phyloP scores from a whole-genome alignment of 2,888 invertebrate genomes.

The Caenorhabditis sp. region DNA sequence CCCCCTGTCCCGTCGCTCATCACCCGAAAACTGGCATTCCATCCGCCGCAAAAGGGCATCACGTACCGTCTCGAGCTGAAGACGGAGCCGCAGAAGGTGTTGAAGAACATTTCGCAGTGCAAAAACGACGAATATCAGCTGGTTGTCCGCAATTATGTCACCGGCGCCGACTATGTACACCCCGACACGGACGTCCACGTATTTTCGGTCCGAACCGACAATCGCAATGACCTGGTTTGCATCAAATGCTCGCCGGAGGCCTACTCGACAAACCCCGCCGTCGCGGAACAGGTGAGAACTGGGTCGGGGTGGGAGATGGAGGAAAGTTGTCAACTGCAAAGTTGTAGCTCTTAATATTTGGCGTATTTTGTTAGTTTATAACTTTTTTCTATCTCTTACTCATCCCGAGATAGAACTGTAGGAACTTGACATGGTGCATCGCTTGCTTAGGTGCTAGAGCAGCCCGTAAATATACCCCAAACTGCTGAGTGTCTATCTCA shows the following conservation, averaged over 20 bases:
- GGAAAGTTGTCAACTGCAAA: too few species aligned
- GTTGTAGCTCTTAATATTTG: background rate
- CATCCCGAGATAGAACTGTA: too few species aligned
- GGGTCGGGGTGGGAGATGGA: background rate
- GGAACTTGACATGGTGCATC: too few species aligned
- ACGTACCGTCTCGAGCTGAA: conserved; percentile 55
- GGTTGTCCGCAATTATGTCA: conserved; percentile 41
- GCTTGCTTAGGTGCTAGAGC: too few species aligned
- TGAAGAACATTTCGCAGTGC: conserved; percentile 41
- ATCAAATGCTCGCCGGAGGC: conserved; percentile 39
- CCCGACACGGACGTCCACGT: conserved; percentile 43
- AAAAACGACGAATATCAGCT: conserved; percentile 44
- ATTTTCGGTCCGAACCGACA: conserved; percentile 45
- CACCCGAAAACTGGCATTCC: conserved; percentile 77
- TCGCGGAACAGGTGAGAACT: conserved; percentile 35
- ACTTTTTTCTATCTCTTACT: too few species aligned
- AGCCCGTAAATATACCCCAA: too few species aligned
- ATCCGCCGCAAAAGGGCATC: conserved; percentile 70
- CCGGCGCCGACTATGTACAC: conserved; percentile 34
- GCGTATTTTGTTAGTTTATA: background rate
- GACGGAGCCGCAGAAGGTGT: conserved; percentile 38
- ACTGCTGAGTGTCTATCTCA: too few species aligned
- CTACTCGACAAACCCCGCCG: conserved; percentile 14
- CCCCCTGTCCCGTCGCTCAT: conserved; percentile 77
- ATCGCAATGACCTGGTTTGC: conserved; percentile 62